Percentiles rank a stretch among this genome's conserved stretches.
These are phyloP conservation scores for Sinocyclocheilus grahami DNA, from an alignment of 2,113 vertebrate species.

Conservation along the genomic window DNA sequence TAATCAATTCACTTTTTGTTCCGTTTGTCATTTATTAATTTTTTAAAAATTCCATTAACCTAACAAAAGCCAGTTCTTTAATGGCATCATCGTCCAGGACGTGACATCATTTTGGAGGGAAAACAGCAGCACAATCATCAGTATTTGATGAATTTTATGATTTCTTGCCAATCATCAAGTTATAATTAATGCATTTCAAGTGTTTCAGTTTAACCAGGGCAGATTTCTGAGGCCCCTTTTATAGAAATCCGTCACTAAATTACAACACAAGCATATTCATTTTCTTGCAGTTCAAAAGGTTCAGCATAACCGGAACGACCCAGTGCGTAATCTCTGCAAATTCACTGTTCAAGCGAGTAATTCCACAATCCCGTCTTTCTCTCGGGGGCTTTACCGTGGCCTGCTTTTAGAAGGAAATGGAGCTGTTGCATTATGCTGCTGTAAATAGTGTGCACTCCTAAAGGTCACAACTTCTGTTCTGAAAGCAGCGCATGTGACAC, in stretches of 20 bases:
- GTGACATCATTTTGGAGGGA: not conserved
- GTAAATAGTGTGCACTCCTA: constrained; percentile 17
- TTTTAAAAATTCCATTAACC: not conserved
- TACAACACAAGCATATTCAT: constrained; percentile 1
- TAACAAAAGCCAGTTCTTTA: not conserved
- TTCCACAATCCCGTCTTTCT: constrained; percentile 28
- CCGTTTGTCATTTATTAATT: not conserved
- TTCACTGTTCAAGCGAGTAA: constrained; percentile 10
- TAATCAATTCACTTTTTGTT: not conserved
- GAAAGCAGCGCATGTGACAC: not conserved
- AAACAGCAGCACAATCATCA: not conserved
- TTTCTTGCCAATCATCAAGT: not conserved
- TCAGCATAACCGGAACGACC: not conserved
- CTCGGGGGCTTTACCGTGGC: not conserved
- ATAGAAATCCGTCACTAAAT: not conserved
- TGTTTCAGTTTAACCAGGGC: not conserved
- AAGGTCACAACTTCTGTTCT: constrained; percentile 9
- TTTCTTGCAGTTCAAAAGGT: not conserved
- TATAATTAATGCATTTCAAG: not conserved
- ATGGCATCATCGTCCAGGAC: not conserved
- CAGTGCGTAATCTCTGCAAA: not conserved
- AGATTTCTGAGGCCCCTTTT: not conserved
- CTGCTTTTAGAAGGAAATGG: constrained; percentile 21
- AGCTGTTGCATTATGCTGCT: constrained; percentile 21
- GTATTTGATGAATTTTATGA: not conserved